These are phyloP conservation scores for Anguilla pacifica DNA, from an alignment of 2,797 vertebrate species.

Conservation along the genomic window DNA sequence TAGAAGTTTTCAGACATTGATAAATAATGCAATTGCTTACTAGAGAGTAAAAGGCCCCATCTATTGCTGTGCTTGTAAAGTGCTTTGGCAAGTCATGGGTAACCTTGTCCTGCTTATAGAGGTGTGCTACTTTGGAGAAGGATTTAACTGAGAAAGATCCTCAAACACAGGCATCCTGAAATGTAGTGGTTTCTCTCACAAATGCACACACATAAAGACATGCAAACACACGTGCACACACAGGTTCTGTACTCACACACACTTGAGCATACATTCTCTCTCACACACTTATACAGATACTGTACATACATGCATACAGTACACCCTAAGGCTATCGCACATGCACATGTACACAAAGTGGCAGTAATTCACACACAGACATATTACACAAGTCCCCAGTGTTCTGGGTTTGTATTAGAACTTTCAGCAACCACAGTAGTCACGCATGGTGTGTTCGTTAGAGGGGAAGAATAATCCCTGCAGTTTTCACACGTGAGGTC, in stretches of 20 bases:
- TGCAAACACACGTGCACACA: neutral
- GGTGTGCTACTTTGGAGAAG: neutral
- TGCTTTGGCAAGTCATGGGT: neutral
- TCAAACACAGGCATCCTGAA: neutral
- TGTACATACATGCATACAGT: neutral
- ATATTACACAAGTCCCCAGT: neutral
- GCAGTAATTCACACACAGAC: neutral
- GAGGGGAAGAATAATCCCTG: neutral
- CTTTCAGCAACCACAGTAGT: constrained; percentile 14
- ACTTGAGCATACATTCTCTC: neutral
- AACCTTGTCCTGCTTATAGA: neutral
- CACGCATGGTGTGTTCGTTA: constrained; percentile 7
- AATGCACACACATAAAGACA: neutral
- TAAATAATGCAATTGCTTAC: constrained; percentile 15
- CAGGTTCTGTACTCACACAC: neutral
- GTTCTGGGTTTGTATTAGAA: neutral
- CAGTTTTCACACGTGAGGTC: constrained; percentile 36
- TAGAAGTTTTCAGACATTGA: neutral
- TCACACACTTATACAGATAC: neutral
- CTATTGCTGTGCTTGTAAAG: neutral
- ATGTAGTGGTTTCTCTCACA: neutral
- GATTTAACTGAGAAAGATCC: neutral
- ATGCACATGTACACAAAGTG: neutral
- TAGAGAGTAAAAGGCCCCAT: neutral
- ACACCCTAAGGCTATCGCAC: neutral